A percentile compares a stretch with the other conserved stretches of the same genome.
Evolutionary conservation across 2,113 vertebrate genomes (phyloP).

Genomic region (Burhinus oedicnemus): DNA sequence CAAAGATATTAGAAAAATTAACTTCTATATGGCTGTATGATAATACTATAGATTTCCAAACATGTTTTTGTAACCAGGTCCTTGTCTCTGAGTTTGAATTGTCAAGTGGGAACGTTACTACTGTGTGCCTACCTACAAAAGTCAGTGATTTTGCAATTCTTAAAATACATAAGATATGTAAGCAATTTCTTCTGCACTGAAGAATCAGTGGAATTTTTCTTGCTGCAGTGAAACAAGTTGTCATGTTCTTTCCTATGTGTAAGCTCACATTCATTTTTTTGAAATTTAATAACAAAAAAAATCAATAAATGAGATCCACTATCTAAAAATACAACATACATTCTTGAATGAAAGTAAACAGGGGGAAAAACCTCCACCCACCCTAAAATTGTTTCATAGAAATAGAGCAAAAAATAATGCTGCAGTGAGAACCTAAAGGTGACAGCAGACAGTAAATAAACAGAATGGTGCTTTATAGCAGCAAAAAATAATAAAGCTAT

Average conservation of each 20-base stretch:
- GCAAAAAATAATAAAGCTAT: neutral
- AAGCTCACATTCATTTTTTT: neutral
- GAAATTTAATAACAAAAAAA: neutral
- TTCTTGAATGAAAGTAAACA: neutral
- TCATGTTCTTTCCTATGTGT: neutral
- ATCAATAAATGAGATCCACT: neutral
- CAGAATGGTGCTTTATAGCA: neutral
- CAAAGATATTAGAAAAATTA: neutral
- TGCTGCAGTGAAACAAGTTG: neutral
- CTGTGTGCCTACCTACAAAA: neutral
- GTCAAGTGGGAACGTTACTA: neutral
- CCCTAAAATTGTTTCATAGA: neutral
- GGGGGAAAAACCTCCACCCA: accelerated
- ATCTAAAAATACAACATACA: neutral
- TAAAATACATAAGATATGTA: neutral
- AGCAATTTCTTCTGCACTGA: neutral
- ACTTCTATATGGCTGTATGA: neutral
- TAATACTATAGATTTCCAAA: neutral
- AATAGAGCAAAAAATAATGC: neutral
- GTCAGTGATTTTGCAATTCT: neutral
- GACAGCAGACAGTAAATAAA: neutral
- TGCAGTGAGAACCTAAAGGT: neutral
- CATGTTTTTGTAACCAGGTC: neutral
- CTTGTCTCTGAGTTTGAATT: neutral
- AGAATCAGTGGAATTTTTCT: neutral